Base-by-base conservation (phyloP, 2,113 vertebrate genomes). In the Oryctolagus cuniculus region DNA sequence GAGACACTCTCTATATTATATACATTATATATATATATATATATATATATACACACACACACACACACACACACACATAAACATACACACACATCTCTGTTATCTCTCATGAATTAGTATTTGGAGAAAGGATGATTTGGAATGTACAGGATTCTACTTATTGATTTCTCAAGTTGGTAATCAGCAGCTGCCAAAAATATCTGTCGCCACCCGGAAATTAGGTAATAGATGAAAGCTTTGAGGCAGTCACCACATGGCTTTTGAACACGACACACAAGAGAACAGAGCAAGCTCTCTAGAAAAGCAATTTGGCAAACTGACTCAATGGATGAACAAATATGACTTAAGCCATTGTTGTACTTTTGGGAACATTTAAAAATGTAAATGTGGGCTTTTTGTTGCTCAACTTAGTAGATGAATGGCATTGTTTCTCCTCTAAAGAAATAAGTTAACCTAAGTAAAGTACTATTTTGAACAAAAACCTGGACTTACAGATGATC, bases 391-490 rank as follows among this genome's bases (percentile, higher is more conserved):
- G 16, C 3, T 91, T 93, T n/a, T 84, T 75, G 3, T 87, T 51
- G 27, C n/a, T 70, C 49, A 95, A 22, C 4, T 53, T 13, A 89
- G 27, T 61, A 66, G 36, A 89, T 75, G 27, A 95, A 87, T 87
- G 80, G 2, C 7, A 22, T 77, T 75, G 86, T 51, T 95, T 27
- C 95, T 89, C 95, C 83, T 91, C 53, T 34, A 29, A 80, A 95
- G 89, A 92, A 96, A 82, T 64, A 92, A 51, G 13, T 63, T 64
- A 29, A 87, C 61, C 15, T 77, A 77, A 78, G 24, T 67, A 34
- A 78, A 96, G n/a, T 87, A 44, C 92, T 78, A 78, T 63, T 95
- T 94, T 89, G 66, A 86, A 27, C 69, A 64, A 90, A 87, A 70
- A 79, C 24, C 9, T 5, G 29, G 92, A 19, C 51, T 96, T n/a